These are phyloP conservation scores for Megaleporinus macrocephalus DNA, from an alignment of 2,113 vertebrate species.

Conservation along the genomic window DNA sequence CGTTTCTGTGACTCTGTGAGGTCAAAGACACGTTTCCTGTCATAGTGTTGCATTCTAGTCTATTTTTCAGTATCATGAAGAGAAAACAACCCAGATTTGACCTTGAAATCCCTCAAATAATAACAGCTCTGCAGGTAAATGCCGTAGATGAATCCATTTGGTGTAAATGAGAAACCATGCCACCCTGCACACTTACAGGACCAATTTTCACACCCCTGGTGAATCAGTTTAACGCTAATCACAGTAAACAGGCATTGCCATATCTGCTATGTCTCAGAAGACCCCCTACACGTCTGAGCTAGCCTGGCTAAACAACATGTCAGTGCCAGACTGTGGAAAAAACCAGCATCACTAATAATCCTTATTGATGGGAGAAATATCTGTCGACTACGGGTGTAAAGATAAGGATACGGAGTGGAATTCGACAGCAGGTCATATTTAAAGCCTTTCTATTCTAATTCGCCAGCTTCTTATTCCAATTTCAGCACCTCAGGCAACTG, in stretches of 20 bases:
- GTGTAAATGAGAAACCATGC: background rate
- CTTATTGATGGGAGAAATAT: background rate
- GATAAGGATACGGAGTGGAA: background rate
- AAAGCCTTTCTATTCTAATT: too few relatives aligned
- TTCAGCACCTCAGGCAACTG: background rate
- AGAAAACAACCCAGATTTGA: background rate
- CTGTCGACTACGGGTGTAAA: background rate
- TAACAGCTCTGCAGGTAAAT: background rate
- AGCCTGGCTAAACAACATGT: background rate
- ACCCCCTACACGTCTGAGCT: background rate
- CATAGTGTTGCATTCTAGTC: background rate
- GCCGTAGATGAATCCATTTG: background rate
- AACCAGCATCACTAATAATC: background rate
- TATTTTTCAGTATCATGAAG: too few relatives aligned
- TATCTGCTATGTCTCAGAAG: background rate
- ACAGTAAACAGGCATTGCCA: background rate
- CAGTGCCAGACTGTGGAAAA: background rate
- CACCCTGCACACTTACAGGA: background rate
- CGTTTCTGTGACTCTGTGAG: background rate
- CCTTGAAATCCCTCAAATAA: conserved; percentile 11
- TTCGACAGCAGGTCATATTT: background rate
- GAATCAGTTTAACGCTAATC: background rate
- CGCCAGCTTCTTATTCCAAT: background rate
- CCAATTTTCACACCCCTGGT: background rate
- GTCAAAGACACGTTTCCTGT: too few relatives aligned